Base-by-base conservation (phyloP, 2,113 vertebrate genomes). In the Xenus cinereus region DNA sequence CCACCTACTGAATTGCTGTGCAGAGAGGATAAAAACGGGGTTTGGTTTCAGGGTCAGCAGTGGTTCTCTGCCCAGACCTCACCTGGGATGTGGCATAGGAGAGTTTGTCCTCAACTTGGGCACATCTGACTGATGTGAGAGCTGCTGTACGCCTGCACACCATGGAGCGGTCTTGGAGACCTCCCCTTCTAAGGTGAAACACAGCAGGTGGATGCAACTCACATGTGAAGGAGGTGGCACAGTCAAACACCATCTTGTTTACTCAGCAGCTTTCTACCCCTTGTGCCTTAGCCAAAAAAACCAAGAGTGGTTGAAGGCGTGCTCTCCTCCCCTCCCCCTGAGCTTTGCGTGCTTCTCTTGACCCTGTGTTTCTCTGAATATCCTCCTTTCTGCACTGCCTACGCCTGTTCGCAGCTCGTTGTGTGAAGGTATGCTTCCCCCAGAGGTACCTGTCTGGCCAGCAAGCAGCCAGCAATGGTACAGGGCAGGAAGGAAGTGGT, bases 401-500 rank as follows among this genome's bases (percentile, higher is more conserved):
- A 4, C 1, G 2, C 20, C 53, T 28, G 53, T 37, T 68, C 0
- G 2, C n/a, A 2, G 1, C 48, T 35, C 0, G 0, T 14, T n/a
- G 17, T 54, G 56, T 0, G 2, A 87, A 79, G 51, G 24, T 41
- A 10, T 26, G n/a, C 48, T 84, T 81, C 54, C 28, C 33, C 33
- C 6, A 1, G 35, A 24, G 48, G 9, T 51, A 54, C 75, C 33
- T 51, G 53, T 48, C 66, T 21, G 12, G 4, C 32, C 30, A 63
- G 53, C 6, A 3, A 73, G 73, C 64, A 64, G 51, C 43, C 3
- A 1, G 43, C 2, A 0, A 35, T 72, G 64, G 63, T 82, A 37
- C 23, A 43, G 64, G 51, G 45, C 81, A 79, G 77, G 53, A 81
- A 92, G 62, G 75, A 96, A 95, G 91, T 15, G 64, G 74, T 48